phyloP scores from a whole-genome alignment of 92 coral and sea anemone genomes.

The Montipora capitata region DNA sequence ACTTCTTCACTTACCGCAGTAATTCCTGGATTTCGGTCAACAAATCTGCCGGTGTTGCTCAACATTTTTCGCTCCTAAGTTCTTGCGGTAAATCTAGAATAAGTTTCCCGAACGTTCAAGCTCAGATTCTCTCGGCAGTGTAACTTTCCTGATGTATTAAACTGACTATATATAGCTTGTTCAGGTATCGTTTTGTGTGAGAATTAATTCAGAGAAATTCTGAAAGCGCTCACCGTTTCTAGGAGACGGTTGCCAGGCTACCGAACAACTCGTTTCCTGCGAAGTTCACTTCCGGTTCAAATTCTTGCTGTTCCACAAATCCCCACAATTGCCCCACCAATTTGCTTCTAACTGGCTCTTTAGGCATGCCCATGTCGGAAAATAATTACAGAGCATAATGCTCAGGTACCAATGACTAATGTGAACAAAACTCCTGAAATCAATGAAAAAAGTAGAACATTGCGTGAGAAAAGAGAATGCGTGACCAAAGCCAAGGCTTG shows the following conservation, averaged over 20 bases:
- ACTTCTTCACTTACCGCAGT: constrained; percentile 80
- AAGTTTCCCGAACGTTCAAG: neutral
- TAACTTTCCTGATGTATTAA: neutral
- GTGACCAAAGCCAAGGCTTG: neutral
- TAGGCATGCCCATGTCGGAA: too few relatives aligned
- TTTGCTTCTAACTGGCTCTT: too few relatives aligned
- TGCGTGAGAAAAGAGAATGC: too few relatives aligned
- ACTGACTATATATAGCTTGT: neutral
- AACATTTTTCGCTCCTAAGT: constrained; percentile 68
- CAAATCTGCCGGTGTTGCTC: constrained; percentile 90
- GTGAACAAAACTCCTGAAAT: too few relatives aligned
- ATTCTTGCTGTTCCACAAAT: too few relatives aligned
- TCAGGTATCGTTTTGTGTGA: neutral
- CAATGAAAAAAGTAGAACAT: too few relatives aligned
- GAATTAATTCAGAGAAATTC: neutral
- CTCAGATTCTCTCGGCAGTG: neutral
- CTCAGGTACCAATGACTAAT: too few relatives aligned
- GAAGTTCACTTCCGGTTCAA: too few relatives aligned
- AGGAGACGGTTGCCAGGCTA: constrained; percentile 18
- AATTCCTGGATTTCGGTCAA: constrained; percentile 94
- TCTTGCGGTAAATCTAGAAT: neutral
- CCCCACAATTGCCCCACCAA: too few relatives aligned
- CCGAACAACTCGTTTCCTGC: neutral
- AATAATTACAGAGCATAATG: too few relatives aligned
- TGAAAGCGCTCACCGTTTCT: constrained; percentile 21